Percentiles rank a stretch among this genome's conserved stretches.
Evolutionary conservation across 2,113 vertebrate genomes (phyloP).

Genomic region (Copsychus sechellarum): DNA sequence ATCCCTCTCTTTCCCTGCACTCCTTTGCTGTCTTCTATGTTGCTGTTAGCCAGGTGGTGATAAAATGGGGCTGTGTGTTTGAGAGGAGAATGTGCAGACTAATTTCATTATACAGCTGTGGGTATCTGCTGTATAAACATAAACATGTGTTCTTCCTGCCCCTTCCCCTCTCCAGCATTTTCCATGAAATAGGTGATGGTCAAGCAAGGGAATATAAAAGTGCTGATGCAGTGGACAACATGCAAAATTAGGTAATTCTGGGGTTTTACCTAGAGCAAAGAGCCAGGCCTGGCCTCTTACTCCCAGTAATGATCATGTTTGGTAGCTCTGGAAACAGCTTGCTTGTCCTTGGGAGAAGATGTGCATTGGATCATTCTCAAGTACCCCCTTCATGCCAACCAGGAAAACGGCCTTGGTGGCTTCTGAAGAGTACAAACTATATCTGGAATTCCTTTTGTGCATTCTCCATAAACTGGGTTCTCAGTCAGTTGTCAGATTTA

Average conservation of each 20-base stretch:
- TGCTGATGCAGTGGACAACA: not conserved
- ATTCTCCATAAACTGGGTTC: not conserved
- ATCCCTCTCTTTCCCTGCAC: not conserved
- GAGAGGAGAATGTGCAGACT: not conserved
- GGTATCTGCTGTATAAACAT: not conserved
- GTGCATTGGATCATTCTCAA: not conserved
- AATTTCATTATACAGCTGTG: not conserved
- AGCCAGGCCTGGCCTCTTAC: not conserved
- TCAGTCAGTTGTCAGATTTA: not conserved
- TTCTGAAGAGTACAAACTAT: not conserved
- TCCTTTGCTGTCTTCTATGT: not conserved
- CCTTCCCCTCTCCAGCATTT: not conserved
- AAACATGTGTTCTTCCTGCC: not conserved
- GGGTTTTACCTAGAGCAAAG: not conserved
- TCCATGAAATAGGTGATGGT: not conserved
- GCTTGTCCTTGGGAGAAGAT: not conserved
- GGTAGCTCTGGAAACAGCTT: not conserved
- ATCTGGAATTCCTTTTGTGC: not conserved
- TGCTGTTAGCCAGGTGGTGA: not conserved
- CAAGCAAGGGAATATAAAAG: not conserved
- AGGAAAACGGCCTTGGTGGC: accelerated
- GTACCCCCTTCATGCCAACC: not conserved
- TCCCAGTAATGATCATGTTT: not conserved
- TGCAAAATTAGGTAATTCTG: not conserved
- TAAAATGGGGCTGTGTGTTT: not conserved